Evolutionary conservation across 2,113 vertebrate species (phyloP).

Genomic region (Meleagris gallopavo): DNA sequence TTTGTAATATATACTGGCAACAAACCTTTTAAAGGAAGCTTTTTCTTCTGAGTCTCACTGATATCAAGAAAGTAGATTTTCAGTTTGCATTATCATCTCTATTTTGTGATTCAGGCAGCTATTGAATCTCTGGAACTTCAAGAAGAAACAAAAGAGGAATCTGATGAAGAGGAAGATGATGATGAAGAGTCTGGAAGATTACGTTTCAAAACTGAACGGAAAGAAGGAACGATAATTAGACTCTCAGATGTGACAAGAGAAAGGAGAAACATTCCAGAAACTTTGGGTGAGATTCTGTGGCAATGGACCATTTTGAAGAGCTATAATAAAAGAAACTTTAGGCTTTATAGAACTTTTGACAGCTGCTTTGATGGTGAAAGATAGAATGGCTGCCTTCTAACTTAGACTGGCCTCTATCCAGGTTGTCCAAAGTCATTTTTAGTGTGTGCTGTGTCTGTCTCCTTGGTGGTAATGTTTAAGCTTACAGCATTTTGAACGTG

Average conservation of each 20-base stretch:
- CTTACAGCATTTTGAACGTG: not conserved
- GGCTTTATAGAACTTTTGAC: not conserved
- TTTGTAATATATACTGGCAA: not conserved
- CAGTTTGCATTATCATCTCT: not conserved
- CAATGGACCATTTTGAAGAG: not conserved
- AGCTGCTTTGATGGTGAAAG: not conserved
- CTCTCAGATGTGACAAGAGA: conserved; percentile 89
- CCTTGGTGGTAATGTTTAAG: not conserved
- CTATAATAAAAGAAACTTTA: not conserved
- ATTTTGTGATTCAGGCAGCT: conserved; percentile 77
- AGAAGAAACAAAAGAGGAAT: conserved; percentile 83
- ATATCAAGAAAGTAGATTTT: not conserved
- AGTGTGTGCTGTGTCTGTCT: not conserved
- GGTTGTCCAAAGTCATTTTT: not conserved
- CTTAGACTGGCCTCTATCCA: not conserved
- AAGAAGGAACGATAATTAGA: conserved; percentile 91
- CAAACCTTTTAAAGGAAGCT: not conserved
- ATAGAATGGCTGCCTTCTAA: not conserved
- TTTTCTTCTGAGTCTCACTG: not conserved
- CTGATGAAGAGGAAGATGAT: conserved; percentile 95
- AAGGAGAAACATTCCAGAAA: conserved; percentile 96
- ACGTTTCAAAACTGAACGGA: conserved; percentile 96
- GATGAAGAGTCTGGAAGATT: conserved; percentile 90
- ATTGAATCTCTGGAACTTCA: conserved; percentile 81
- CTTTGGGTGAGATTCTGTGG: conserved; percentile 84